A percentile compares a stretch with the other conserved stretches of the same genome.
phyloP scores from a whole-genome alignment of 2,888 invertebrate genomes.

The Caradrina kadenii region DNA sequence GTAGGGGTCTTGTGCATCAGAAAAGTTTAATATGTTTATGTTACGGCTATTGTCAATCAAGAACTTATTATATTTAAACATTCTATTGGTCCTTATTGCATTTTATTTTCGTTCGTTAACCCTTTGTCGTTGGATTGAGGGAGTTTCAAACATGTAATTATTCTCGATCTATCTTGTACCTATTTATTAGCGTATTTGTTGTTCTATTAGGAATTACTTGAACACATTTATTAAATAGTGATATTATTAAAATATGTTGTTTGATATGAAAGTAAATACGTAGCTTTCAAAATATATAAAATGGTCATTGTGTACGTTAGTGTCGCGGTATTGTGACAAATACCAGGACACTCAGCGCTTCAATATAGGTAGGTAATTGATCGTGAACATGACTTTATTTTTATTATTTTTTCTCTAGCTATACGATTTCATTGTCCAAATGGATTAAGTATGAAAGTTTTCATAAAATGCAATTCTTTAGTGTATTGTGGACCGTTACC shows the following conservation, averaged over 20 bases:
- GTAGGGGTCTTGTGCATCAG: not conserved
- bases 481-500: not conserved
- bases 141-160: not conserved
- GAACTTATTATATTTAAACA: not conserved
- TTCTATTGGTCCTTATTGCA: not conserved
- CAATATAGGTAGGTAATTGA: slow-evolving; percentile 8
- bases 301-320: not conserved
- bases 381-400: not conserved
- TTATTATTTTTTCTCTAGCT: slow-evolving; percentile 2
- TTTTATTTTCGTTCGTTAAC: not conserved
- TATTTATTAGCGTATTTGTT: too few species aligned
- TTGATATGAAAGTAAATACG: slow-evolving; percentile 9
- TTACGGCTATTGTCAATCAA: not conserved
- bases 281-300: slow-evolving; percentile 23
- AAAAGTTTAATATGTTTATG: not conserved
- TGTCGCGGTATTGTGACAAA: not conserved
- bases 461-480: too few species aligned
- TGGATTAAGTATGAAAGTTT: too few species aligned
- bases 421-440: too few species aligned
- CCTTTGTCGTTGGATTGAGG: not conserved
- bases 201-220: too few species aligned
- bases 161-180: not conserved
- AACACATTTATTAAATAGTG: not conserved
- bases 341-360: not conserved
- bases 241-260: slow-evolving; percentile 4